Evolutionary conservation across 2,888 invertebrate species (phyloP), one percentile per base, ranked within the genome.

Genomic region (Ophion obscuratus): DNA sequence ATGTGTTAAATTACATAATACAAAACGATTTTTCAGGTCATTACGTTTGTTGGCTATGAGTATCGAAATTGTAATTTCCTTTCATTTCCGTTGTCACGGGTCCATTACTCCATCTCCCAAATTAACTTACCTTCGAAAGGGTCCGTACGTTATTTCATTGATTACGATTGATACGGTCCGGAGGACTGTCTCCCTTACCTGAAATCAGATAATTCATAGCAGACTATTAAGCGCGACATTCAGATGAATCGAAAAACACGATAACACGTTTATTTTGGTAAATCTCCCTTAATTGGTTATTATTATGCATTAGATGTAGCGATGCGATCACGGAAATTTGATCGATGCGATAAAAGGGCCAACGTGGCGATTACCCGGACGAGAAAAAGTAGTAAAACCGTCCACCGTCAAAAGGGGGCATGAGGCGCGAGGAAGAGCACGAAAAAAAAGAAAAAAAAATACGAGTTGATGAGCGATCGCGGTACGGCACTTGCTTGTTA

Each of bases 401-500:
- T 84, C 84, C 86, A 84, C 87, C 85, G 79, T 61, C 6, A 36
- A 86, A 81, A 76, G 68, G 76, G 68, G 67, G 67, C 31, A 81
- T 11, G 75, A 53, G 77, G 62, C 17, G 77, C 11, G 61, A 47
- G 14, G 14, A 64, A 27, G 44, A 53, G 27, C 5, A 74, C 4
- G 71, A 83, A 71, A 80, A 83, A 86, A 86, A 88, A 88, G 87
- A 86, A 85, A 88, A 88, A 87, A 88, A 89, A 89, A 47, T 57
- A 83, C 82, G 79, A 81, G 68, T 84, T 85, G 87, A 84, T 81
- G 88, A 81, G 81, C 76, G 85, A 64, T 68, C 67, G 68, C 66
- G 70, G 67, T 68, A 62, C 88, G 87, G 87, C 87, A 88, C 86
- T 89, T 88, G 88, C 92, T 93, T 91, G 93, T 94, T 93, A 93